Conservation (phyloP, 2,888 invertebrate genomes). For the Limnephilus auricula region DNA sequence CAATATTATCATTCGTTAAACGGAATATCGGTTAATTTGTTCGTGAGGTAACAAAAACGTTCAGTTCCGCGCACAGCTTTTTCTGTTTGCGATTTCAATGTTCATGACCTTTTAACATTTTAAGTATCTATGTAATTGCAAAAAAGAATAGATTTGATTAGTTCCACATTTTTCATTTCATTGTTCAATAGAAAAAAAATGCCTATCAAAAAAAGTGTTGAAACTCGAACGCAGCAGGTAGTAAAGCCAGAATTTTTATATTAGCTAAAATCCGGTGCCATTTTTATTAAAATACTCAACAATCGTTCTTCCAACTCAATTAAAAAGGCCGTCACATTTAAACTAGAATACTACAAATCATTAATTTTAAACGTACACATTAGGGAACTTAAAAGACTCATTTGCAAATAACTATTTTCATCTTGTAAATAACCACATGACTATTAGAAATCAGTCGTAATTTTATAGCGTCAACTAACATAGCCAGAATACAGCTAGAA, state of each 20-base stretch:
- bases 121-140: not conserved
- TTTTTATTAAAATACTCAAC: not conserved
- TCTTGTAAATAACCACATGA: not conserved
- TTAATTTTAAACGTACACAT: constrained; percentile 5
- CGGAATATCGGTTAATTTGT: not conserved
- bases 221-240: not conserved
- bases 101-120: not conserved
- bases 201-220: not conserved
- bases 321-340: not conserved
- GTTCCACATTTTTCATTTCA: not conserved
- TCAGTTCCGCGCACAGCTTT: not conserved
- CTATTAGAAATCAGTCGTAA: constrained; percentile 26
- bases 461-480: not conserved
- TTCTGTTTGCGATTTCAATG: not conserved
- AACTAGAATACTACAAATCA: not conserved
- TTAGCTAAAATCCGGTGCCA: not conserved
- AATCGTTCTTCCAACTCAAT: not conserved
- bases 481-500: not conserved
- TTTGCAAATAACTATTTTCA: not conserved
- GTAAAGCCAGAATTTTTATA: not conserved
- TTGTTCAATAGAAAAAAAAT: not conserved
- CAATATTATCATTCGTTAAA: not conserved
- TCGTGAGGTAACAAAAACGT: not conserved
- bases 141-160: not conserved
- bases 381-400: not conserved